Percentiles rank a stretch among this genome's conserved stretches.
Conservation (phyloP, 2,888 invertebrate species). For the Microplitis manilae region DNA sequence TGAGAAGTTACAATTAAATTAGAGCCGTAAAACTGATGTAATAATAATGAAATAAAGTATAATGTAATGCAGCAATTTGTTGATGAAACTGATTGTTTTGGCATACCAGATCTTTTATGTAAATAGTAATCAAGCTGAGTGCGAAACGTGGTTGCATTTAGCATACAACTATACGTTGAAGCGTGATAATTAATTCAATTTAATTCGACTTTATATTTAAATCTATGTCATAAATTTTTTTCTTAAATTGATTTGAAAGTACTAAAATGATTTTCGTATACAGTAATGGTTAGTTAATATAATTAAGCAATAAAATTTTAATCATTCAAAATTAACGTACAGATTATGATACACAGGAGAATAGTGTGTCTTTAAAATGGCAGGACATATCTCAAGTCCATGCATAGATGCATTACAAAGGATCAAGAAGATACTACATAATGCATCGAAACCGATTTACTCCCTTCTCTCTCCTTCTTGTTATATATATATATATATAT, state of each 20-base stretch:
- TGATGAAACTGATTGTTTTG: constrained; percentile 52
- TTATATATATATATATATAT: too few species aligned
- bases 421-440: constrained; percentile 67
- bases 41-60: constrained; percentile 25
- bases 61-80: constrained; percentile 14
- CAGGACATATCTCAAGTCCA: constrained; percentile 47
- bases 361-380: neutral
- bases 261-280: too few species aligned
- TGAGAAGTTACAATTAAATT: constrained; percentile 11
- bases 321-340: neutral
- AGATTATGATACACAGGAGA: neutral
- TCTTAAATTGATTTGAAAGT: neutral
- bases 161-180: constrained; percentile 27
- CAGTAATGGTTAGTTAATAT: too few species aligned
- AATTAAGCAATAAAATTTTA: neutral
- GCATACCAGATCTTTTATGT: constrained; percentile 53
- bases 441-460: constrained; percentile 64
- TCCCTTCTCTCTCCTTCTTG: constrained; percentile 43
- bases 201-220: neutral
- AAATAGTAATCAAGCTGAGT: constrained; percentile 67
- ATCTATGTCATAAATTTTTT: neutral
- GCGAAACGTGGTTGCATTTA: constrained; percentile 58
- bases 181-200: constrained; percentile 4
- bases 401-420: constrained; percentile 67
- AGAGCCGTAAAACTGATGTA: constrained; percentile 35